Base-by-base conservation (phyloP, 2,797 vertebrate species). In the Muraenolepis orangiensis region DNA sequence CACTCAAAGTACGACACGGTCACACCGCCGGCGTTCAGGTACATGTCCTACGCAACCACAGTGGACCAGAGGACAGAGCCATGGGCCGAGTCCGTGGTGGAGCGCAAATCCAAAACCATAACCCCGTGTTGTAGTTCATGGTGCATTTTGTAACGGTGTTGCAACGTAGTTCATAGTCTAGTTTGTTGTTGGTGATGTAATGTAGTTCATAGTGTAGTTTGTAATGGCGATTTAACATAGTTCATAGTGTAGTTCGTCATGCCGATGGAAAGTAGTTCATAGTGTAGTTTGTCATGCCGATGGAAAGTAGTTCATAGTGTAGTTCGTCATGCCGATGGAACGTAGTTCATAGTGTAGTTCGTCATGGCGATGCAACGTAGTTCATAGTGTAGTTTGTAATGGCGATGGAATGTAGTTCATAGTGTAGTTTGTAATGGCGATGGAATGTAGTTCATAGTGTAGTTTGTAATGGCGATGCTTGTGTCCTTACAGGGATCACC, bases 1-100 rank as follows among this genome's bases (percentile, higher is more conserved):
- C 98, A 99, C 88, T 99, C 98, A 73, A 99, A 99, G 83, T 98
- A 99, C 30, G 98, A 99, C 13, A 99, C 98, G 0, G 98, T 99
- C 82, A 99, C 98, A 85, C 98, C 98, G 11, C 98, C 98, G 46
- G 98, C 98, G 3, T 99, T 99, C 90, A 99, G 90, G 88, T 99
- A 99, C 90, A 99, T 97, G 90, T 99, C 98, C 98, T 99, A 89
- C 66, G 75, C 2, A 72, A 76, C 61, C 72, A 30, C 26, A 75
- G 23, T 34, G 8, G 68, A 1, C 78, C 38, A 79, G 0, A 74
- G 23, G n/a, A 26, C 0, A 64, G 57, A 23, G 23, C n/a, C n/a
- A 2, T 64, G 2, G 51, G 20, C 46, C 46, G 1, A 20, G 46
- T n/a, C 46, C n/a, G 46, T 20, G 46, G n/a, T 66, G 28, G 23